Percentiles rank a stretch among this genome's conserved stretches.
Conservation (phyloP, 2,797 vertebrate species). For the Meda fulgida region DNA sequence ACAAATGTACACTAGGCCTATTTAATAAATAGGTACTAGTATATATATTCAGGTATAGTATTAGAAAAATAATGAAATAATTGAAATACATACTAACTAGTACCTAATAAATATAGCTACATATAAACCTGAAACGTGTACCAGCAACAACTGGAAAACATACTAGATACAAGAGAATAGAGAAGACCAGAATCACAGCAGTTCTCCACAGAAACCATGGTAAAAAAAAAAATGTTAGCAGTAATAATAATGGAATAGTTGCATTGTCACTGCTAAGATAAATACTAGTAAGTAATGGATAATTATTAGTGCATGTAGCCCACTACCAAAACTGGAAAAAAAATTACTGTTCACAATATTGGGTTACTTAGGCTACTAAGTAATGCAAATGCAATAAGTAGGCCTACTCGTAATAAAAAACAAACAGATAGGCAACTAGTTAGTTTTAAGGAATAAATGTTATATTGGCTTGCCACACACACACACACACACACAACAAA, state of each 20-base stretch:
- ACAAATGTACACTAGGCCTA: not conserved
- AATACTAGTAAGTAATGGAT: not conserved
- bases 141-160: not conserved
- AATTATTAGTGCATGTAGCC: not conserved
- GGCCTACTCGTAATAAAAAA: not conserved
- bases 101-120: not conserved
- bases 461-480: conserved; percentile 22
- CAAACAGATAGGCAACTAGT: not conserved
- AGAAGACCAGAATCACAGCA: not conserved
- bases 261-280: not conserved
- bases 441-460: not conserved
- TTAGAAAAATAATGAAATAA: not conserved
- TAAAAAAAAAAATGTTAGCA: not conserved
- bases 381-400: not conserved
- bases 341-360: not conserved
- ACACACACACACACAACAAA: conserved; percentile 2
- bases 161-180: not conserved
- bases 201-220: not conserved
- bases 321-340: not conserved
- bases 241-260: conserved; percentile 7
- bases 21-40: not conserved
- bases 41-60: not conserved
- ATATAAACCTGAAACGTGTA: not conserved
- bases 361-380: not conserved
- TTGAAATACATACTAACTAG: not conserved